These are phyloP conservation scores for Stenodema calcarata DNA, from an alignment of 2,888 invertebrate genomes.

Conservation along the genomic window DNA sequence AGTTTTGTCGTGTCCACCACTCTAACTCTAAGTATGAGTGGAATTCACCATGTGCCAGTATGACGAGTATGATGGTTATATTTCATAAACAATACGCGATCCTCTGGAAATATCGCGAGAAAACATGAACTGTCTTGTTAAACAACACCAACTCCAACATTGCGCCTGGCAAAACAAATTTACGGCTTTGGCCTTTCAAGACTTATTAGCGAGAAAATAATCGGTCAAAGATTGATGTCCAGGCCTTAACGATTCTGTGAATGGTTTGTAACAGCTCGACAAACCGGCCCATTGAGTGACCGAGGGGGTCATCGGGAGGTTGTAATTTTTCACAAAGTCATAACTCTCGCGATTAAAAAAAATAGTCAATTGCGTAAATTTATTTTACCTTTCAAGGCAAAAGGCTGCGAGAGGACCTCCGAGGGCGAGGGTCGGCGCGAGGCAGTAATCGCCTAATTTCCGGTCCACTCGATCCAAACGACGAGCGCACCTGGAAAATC, in stretches of 20 bases:
- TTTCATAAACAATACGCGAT: no score
- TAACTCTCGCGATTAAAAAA: not conserved
- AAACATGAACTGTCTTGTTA: no score
- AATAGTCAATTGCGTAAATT: not conserved
- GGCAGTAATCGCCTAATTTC: slow-evolving; percentile 24
- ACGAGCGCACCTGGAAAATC: no score
- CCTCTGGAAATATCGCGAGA: no score
- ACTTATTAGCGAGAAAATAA: not conserved
- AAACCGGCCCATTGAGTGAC: not conserved
- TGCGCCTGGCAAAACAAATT: no score
- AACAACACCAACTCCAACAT: no score
- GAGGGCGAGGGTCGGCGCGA: not conserved
- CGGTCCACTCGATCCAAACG: not conserved
- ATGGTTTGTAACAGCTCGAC: not conserved
- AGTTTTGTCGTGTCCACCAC: no score
- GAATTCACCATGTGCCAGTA: no score
- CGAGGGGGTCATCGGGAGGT: not conserved
- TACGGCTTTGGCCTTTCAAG: no score
- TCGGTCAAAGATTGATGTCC: not conserved
- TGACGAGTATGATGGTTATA: no score
- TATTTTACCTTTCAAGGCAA: not conserved
- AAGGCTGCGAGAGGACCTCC: not conserved
- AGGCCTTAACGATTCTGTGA: not conserved
- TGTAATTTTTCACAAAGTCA: not conserved
- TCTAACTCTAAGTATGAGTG: no score